phyloP scores from a whole-genome alignment of 1,140 invertebrate species.

The Belonocnema kinseyi region DNA sequence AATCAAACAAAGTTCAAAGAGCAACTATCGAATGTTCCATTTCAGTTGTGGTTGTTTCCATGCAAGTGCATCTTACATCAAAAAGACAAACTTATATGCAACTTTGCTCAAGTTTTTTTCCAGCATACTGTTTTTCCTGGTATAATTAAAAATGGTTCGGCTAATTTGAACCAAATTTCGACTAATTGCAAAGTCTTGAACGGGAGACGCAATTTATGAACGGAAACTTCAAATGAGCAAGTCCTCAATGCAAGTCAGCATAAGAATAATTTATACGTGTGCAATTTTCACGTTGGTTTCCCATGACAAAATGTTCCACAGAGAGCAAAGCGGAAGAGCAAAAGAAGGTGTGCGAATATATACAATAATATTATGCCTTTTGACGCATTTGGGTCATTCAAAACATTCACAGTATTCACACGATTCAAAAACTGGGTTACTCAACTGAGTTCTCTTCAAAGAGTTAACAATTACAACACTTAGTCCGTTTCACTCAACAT shows the following conservation, averaged over 20 bases:
- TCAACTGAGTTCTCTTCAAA: conserved; percentile 18
- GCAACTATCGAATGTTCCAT: conserved; percentile 4
- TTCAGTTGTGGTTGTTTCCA: background rate
- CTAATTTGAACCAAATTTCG: background rate
- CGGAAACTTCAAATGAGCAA: conserved; percentile 1
- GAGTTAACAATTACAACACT: background rate
- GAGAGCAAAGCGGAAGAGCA: conserved; percentile 5
- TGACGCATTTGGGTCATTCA: conserved; percentile 2
- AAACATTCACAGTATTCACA: conserved; percentile 23
- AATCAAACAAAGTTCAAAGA: conserved; percentile 10
- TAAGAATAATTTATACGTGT: conserved; percentile 5
- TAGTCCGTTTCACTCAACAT: no score
- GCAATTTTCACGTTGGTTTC: conserved; percentile 8
- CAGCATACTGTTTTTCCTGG: background rate
- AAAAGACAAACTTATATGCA: no score
- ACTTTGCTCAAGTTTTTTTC: no score
- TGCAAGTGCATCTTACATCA: no score
- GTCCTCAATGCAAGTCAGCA: background rate
- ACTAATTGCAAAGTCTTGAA: background rate
- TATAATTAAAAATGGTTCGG: background rate
- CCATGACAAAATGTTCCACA: conserved; percentile 6
- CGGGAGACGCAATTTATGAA: conserved; percentile 2
- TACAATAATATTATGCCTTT: background rate
- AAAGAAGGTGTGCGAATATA: conserved; percentile 24
- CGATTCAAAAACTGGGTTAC: conserved; percentile 24